Evolutionary conservation across 2,113 vertebrate genomes (phyloP).

Genomic region (Cheirogaleus medius): DNA sequence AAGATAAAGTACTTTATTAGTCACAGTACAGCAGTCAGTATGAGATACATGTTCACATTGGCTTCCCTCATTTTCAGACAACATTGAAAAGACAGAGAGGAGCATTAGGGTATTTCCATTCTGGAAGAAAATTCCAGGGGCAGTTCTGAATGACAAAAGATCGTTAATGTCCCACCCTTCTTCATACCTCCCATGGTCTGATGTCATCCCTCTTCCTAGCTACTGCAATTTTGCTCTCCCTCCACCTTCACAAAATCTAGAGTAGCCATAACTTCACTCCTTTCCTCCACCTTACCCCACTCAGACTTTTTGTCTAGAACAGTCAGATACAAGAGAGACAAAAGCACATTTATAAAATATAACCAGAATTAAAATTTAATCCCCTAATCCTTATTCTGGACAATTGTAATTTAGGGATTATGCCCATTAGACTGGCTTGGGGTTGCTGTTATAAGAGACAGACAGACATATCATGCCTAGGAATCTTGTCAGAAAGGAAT

Average conservation of each 20-base stretch:
- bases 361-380: not conserved
- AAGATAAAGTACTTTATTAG: not conserved
- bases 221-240: not conserved
- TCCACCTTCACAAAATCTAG: not conserved
- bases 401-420: not conserved
- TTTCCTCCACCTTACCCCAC: accelerated
- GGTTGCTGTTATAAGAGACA: not conserved
- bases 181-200: not conserved
- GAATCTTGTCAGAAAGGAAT: not conserved
- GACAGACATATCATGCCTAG: not conserved
- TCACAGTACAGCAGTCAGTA: not conserved
- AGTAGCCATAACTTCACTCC: not conserved
- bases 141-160: not conserved
- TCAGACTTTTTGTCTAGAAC: not conserved
- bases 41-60: not conserved
- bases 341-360: not conserved
- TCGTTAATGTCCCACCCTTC: not conserved
- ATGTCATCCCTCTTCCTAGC: not conserved
- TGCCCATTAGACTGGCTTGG: not conserved
- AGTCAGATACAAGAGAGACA: not conserved
- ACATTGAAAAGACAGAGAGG: not conserved
- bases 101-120: not conserved
- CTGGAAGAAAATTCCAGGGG: not conserved
- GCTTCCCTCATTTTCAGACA: not conserved
- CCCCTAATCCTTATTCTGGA: not conserved